Base-by-base conservation (phyloP, 2,113 vertebrate species). In the Hippocampus barbouri region DNA sequence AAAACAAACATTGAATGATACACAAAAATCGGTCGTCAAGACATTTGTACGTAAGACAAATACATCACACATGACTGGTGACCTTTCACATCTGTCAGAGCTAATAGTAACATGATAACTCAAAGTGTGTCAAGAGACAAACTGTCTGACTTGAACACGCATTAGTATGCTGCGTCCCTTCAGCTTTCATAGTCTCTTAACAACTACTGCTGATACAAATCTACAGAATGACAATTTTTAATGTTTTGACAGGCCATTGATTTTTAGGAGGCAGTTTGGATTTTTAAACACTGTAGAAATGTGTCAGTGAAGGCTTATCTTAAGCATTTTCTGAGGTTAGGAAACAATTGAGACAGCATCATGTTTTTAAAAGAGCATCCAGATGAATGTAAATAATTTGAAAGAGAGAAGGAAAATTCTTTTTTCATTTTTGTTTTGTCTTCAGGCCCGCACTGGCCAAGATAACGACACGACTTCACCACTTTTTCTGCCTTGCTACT, bases 1-100 rank as follows among this genome's bases (percentile, higher is more conserved):
- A 83, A 65, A 82, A 83, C 83, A 67, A 69, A 78, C 9, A 72
- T 77, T 69, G 85, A 86, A 80, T 70, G 59, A 86, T 57, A 65
- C 72, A 72, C 11, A 61, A 84, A 76, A 72, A 34, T 25, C 21
- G 23, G 64, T 38, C 25, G 12, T 30, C 57, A 16, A 5, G 8
- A 60, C 34, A 43, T 45, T 45, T 66, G n/a, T 66, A 47, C 43
- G 18, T 45, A 45, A 65, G 67, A 49, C 64, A 66, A 66, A 79
- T 71, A 66, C 62, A 77, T 43, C 47, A 47, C 80, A 83, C 83
- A 83, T 80, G 81, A 82, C 40, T 34, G 25, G 70, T 82, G 69
- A 62, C 61, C 71, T 75, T 53, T 70, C 71, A 45, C 62, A 51
- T 68, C 45, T 43, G 78, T 69, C 67, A 16, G 61, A 57, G 49